A percentile compares a stretch with the other conserved stretches of the same genome.
phyloP scores from a whole-genome alignment of 2,113 vertebrate genomes.

The Shinisaurus crocodilurus region DNA sequence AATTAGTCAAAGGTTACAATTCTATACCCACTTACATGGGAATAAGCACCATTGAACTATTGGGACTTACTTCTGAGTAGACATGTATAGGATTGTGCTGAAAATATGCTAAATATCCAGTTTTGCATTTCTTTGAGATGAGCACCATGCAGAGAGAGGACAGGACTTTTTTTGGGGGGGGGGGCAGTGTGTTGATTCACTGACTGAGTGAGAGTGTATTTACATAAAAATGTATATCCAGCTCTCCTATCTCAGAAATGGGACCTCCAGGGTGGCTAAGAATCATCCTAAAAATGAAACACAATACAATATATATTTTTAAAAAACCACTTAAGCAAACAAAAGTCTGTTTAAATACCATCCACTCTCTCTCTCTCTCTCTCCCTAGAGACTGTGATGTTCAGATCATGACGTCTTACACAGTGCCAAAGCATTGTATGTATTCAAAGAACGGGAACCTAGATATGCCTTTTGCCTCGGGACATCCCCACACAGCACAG shows the following conservation, averaged over 20 bases:
- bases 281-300: neutral
- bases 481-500: neutral
- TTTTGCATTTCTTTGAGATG: neutral
- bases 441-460: neutral
- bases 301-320: neutral
- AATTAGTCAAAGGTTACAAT: too few relatives aligned
- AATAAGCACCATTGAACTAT: too few relatives aligned
- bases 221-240: neutral
- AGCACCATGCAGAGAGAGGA: neutral
- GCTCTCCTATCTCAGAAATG: neutral
- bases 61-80: too few relatives aligned
- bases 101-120: too few relatives aligned
- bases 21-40: too few relatives aligned
- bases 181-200: neutral
- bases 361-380: neutral
- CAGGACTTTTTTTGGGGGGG: neutral
- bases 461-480: neutral
- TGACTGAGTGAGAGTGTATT: neutral
- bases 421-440: neutral
- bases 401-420: neutral
- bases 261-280: neutral
- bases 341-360: neutral
- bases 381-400: neutral
- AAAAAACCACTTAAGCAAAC: neutral
- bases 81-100: too few relatives aligned